These are phyloP conservation scores for Percopsis omiscomaycus DNA, from an alignment of 2,797 vertebrate species.

Conservation along the genomic window DNA sequence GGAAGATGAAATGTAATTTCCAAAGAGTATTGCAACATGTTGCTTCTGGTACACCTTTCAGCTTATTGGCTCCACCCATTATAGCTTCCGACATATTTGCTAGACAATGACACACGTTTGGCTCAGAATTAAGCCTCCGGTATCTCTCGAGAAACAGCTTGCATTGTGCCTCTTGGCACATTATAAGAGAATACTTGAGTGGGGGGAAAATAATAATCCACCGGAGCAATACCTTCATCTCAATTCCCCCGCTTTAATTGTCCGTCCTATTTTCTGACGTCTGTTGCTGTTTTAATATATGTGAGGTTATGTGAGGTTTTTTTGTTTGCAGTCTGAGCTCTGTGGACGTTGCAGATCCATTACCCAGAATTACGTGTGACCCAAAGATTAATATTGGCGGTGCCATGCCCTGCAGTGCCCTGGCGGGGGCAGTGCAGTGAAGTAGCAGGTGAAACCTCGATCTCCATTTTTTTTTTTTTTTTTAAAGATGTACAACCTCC, in stretches of 20 bases:
- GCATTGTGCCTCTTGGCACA: constrained; percentile 69
- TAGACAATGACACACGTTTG: constrained; percentile 72
- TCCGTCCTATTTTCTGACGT: constrained; percentile 41
- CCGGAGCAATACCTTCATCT: constrained; percentile 47
- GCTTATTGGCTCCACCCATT: constrained; percentile 61
- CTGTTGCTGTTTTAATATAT: constrained; percentile 26
- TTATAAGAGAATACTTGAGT: constrained; percentile 53
- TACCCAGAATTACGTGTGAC: constrained; percentile 27
- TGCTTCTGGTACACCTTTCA: constrained; percentile 66
- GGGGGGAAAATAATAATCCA: constrained; percentile 56
- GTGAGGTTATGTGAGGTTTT: constrained; percentile 6
- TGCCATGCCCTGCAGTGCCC: constrained; percentile 31
- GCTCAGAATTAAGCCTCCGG: constrained; percentile 65
- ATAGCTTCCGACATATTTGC: constrained; percentile 50
- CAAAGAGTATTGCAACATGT: constrained; percentile 70
- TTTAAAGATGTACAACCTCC: constrained; percentile 49
- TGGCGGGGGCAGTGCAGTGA: constrained; percentile 10
- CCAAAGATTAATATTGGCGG: constrained; percentile 41
- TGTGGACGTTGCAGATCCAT: constrained; percentile 25
- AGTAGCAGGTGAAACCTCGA: constrained; percentile 45
- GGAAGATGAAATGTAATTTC: constrained; percentile 68
- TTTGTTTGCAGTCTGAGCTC: constrained; percentile 31
- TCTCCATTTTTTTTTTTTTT: constrained; percentile 26
- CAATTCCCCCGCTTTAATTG: constrained; percentile 48
- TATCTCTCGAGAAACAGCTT: constrained; percentile 76